These are phyloP conservation scores for Podarcis muralis DNA, from an alignment of 2,113 vertebrate species.

Conservation along the genomic window DNA sequence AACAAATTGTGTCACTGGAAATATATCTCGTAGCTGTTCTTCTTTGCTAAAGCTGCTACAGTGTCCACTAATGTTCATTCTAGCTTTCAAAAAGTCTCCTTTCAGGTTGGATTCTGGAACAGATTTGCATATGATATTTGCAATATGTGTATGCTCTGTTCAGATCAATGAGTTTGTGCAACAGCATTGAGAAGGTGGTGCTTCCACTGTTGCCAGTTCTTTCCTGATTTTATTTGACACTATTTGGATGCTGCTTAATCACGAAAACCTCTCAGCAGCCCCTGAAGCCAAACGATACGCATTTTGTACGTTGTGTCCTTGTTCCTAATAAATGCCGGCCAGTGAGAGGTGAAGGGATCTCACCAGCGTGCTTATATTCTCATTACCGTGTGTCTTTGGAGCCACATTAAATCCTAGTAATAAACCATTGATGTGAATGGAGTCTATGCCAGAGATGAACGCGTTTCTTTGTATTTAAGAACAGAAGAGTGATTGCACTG, in stretches of 20 bases:
- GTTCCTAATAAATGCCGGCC: background rate
- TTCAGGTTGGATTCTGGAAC: background rate
- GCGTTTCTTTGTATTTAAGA: background rate
- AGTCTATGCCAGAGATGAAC: background rate
- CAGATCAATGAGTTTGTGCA: background rate
- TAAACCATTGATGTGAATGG: slow-evolving; percentile 1
- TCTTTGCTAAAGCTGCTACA: background rate
- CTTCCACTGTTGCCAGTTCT: background rate
- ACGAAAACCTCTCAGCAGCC: too few species aligned
- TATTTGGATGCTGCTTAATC: too few species aligned
- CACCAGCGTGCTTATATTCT: background rate
- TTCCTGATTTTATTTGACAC: too few species aligned
- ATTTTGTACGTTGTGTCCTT: background rate
- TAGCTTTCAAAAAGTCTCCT: background rate
- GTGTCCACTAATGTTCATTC: accelerated
- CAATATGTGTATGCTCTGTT: background rate
- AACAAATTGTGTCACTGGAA: background rate
- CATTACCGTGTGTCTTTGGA: background rate
- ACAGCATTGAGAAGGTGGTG: too few species aligned
- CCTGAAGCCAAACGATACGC: background rate
- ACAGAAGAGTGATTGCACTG: background rate
- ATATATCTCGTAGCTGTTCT: background rate
- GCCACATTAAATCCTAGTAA: background rate
- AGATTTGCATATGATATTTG: background rate
- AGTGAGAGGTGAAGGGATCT: background rate